Percentiles rank a stretch among this genome's conserved stretches.
phyloP scores from a whole-genome alignment of 2,888 invertebrate genomes.

The Netelia melanura region DNA sequence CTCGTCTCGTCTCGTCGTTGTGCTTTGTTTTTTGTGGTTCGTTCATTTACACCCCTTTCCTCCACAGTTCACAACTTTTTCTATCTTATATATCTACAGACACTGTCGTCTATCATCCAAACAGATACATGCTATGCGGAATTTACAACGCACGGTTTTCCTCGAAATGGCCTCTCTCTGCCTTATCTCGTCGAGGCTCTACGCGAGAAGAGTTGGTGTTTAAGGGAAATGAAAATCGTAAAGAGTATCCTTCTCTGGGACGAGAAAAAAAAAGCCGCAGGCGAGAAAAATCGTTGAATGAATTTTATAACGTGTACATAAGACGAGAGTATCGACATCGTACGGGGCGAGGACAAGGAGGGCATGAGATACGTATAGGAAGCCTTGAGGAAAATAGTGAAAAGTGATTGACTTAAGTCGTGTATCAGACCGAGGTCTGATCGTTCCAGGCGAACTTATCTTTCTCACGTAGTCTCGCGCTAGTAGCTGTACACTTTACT shows the following conservation, averaged over 20 bases:
- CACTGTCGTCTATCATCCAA: not conserved
- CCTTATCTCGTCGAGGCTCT: constrained; percentile 48
- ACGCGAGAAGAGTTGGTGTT: not conserved
- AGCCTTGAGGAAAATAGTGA: constrained; percentile 30
- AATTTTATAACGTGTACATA: constrained; percentile 59
- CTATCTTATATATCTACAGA: not conserved
- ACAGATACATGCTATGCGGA: not conserved
- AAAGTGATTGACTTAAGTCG: constrained; percentile 46
- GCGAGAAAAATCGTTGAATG: constrained; percentile 28
- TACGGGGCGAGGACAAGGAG: constrained; percentile 15
- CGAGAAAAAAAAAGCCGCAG: constrained; percentile 6
- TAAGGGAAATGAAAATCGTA: constrained; percentile 48
- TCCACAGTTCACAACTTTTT: not conserved
- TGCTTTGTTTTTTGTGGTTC: constrained; percentile 4
- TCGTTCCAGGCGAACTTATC: constrained; percentile 42
- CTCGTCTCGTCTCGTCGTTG: not conserved
- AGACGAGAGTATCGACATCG: constrained; percentile 45
- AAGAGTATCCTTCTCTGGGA: constrained; percentile 26
- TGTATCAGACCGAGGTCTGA: constrained; percentile 43
- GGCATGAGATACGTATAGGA: not conserved
- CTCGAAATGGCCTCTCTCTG: constrained; percentile 39
- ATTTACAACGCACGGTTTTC: constrained; percentile 41
- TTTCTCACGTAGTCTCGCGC: constrained; percentile 6
- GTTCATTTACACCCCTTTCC: not conserved
- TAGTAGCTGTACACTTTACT: not conserved